Evolutionary conservation across 2,888 invertebrate species (phyloP).

Genomic region (Eupithecia dodoneata): DNA sequence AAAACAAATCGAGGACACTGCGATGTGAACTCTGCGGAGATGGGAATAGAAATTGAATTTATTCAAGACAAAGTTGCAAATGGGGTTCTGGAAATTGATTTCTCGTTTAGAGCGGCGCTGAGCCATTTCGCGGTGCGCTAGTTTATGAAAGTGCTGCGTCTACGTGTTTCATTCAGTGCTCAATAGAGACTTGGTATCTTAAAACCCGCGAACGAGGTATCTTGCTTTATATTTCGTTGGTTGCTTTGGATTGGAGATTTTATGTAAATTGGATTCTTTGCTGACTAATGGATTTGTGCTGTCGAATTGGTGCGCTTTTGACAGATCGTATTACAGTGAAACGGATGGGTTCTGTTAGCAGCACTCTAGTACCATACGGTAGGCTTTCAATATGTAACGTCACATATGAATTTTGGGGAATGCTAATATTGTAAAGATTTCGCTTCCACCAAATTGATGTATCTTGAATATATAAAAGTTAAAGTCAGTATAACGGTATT

Average conservation of each 20-base stretch:
- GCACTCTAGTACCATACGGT: neutral
- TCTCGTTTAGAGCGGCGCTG: constrained; percentile 41
- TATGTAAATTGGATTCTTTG: neutral
- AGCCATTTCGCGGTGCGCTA: constrained; percentile 40
- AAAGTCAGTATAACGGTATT: too few species aligned
- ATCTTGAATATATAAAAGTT: neutral
- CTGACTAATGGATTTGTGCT: neutral
- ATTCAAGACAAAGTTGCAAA: constrained; percentile 46
- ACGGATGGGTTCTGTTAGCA: neutral
- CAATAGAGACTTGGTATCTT: neutral
- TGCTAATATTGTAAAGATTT: neutral
- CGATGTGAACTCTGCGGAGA: constrained; percentile 36
- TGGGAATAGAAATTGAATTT: constrained; percentile 53
- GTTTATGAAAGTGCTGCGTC: constrained; percentile 31
- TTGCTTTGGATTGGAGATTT: neutral
- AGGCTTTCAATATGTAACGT: neutral
- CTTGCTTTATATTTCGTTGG: neutral
- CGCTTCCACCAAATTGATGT: neutral
- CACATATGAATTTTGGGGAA: neutral
- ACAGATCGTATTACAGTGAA: neutral
- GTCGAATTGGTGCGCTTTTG: neutral
- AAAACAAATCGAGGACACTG: constrained; percentile 34
- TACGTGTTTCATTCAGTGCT: constrained; percentile 9
- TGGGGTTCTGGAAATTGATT: constrained; percentile 45
- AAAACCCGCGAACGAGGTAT: neutral